Conservation (phyloP, 1,140 invertebrate species). For the Cydia amplana region DNA sequence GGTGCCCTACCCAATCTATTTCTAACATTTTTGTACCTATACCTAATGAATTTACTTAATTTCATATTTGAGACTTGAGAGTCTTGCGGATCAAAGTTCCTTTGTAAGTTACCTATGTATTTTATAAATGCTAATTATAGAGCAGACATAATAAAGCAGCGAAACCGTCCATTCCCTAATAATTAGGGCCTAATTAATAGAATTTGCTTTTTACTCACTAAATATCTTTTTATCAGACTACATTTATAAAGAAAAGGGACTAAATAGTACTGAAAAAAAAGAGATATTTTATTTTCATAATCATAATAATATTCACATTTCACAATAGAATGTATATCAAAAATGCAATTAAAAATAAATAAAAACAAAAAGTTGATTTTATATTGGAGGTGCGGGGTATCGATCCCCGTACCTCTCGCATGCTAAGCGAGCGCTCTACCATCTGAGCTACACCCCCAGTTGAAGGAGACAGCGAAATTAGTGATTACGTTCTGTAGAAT, state of each 20-base stretch:
- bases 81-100: background rate
- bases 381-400: conserved; percentile 86
- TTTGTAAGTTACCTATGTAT: background rate
- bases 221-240: background rate
- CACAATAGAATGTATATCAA: too few species aligned
- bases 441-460: conserved; percentile 75
- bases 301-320: too few species aligned
- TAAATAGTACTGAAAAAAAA: background rate
- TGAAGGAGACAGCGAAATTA: background rate
- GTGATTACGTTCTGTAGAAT: background rate
- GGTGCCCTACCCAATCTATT: too few species aligned
- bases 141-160: background rate
- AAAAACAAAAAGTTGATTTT: conserved; percentile 9
- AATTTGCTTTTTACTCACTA: background rate
- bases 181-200: too few species aligned
- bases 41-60: too few species aligned
- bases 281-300: too few species aligned
- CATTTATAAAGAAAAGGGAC: background rate
- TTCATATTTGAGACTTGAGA: too few species aligned
- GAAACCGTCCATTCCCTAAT: background rate
- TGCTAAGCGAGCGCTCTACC: conserved; percentile 94
- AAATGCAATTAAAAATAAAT: background rate
- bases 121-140: background rate
- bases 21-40: too few species aligned
- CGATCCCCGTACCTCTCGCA: conserved; percentile 92